Base-by-base conservation (phyloP, 2,888 invertebrate genomes). In the Clunio marinus region DNA sequence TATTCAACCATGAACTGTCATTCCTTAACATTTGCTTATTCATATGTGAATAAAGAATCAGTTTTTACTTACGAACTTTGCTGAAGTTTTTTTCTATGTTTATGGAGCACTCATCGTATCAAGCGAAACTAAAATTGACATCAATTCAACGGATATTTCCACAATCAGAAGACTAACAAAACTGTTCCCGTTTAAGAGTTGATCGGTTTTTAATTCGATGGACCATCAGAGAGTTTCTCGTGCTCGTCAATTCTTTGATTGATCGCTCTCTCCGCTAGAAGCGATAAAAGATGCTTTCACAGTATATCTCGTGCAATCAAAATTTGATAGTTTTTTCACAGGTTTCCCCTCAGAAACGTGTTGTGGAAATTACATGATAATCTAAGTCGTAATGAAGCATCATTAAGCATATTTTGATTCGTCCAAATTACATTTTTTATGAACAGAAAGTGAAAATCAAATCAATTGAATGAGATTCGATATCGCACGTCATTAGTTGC, bases 1-100 rank as follows among this genome's bases (percentile, higher is more conserved):
- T 28, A 22, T 58, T 28, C 58, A 58, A 15, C 59, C 59, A 20
- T 59, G 59, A 59, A 59, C 59, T 13, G 35, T 22, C 55, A 55
- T 17, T 45, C 51, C 22, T 51, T 22, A 13, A 25, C 57, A n/a
- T n/a, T n/a, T 51, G 51, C 4, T 8, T 8, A 22, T 51, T 45
- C 45, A 25, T 20, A 51, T 22, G n/a, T 51, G 51, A 51, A 51
- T 13, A 32, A 13, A 32, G 22, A n/a, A 13, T 22, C 51, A 51
- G 7, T n/a, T n/a, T n/a, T n/a, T n/a, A n/a, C n/a, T 32, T 32
- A 32, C 4, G 10, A 32, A 10, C 27, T 25, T 25, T 13, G 27
- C 25, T n/a, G n/a, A n/a, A n/a, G n/a, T n/a, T n/a, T n/a, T 57
- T 51, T 57, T 57, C 7, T 24, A 15, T 57, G 27, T 57, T 25